A percentile compares a stretch with the other conserved stretches of the same genome.
phyloP scores from a whole-genome alignment of 2,797 vertebrate genomes.

The Sebastes trivittatus region DNA sequence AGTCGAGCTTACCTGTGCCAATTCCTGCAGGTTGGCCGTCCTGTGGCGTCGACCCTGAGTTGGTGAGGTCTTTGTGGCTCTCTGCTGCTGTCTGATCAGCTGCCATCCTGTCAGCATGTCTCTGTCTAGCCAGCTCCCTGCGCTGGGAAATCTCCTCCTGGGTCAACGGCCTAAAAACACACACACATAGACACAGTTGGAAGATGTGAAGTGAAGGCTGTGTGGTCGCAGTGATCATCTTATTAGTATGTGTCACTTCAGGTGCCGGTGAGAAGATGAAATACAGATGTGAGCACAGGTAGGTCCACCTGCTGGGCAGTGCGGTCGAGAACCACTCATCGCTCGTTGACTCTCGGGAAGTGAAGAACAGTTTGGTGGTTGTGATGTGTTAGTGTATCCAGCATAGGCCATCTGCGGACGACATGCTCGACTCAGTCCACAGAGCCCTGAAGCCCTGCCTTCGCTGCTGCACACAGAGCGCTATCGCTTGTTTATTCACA shows the following conservation, averaged over 20 bases:
- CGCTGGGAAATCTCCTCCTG: slow-evolving; percentile 90
- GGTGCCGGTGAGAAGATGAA: background rate
- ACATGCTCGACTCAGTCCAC: too few species aligned
- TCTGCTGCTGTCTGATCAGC: slow-evolving; percentile 72
- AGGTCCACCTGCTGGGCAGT: too few species aligned
- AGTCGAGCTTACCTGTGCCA: slow-evolving; percentile 42
- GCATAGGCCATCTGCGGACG: too few species aligned
- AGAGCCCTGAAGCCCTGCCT: too few species aligned
- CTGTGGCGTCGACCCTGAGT: slow-evolving; percentile 39
- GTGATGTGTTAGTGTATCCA: too few species aligned
- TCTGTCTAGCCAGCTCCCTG: slow-evolving; percentile 84
- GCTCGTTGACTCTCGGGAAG: too few species aligned
- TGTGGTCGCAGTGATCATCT: background rate
- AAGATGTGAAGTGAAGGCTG: background rate
- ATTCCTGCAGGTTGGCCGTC: slow-evolving; percentile 23
- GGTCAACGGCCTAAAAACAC: slow-evolving; percentile 84
- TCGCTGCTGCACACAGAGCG: too few species aligned
- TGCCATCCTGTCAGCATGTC: slow-evolving; percentile 87
- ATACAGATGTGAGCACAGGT: too few species aligned
- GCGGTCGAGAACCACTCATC: too few species aligned
- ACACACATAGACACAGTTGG: background rate
- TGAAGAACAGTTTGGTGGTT: too few species aligned
- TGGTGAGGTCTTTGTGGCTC: slow-evolving; percentile 32
- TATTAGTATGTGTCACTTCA: background rate
- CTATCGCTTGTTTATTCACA: too few species aligned